Conservation (phyloP, 2,888 invertebrate genomes). For the Leucoma salicis region DNA sequence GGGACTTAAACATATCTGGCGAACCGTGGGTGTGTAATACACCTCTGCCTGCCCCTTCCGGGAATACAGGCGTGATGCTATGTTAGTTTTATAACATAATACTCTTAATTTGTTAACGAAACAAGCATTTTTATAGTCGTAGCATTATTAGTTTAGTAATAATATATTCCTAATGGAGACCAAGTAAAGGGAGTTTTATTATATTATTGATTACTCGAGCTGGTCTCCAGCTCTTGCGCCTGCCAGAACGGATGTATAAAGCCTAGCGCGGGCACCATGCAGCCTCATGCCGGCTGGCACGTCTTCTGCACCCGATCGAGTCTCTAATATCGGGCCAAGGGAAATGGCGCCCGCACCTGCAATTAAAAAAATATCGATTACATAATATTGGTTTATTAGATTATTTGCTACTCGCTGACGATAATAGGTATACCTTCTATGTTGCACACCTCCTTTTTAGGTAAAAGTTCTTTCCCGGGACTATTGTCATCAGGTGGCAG, state of each 20-base stretch:
- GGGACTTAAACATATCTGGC: no score
- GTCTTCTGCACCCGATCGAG: slow-evolving; percentile 55
- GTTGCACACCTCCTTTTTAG: slow-evolving; percentile 15
- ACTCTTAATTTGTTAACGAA: no score
- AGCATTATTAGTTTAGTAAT: no score
- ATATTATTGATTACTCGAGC: slow-evolving; percentile 49
- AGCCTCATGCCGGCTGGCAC: slow-evolving; percentile 70
- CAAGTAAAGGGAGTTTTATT: no score
- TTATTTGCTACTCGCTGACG: no score
- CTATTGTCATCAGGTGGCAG: slow-evolving; percentile 19
- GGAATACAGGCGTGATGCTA: no score
- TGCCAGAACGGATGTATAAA: slow-evolving; percentile 73
- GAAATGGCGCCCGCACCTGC: slow-evolving; percentile 25
- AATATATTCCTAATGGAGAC: no score
- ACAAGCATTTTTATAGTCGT: no score
- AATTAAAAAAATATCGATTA: slow-evolving; percentile 8
- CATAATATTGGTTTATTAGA: not conserved
- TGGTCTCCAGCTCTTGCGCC: slow-evolving; percentile 66
- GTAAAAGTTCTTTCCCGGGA: slow-evolving; percentile 13
- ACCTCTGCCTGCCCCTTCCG: no score
- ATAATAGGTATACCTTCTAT: slow-evolving; percentile 18
- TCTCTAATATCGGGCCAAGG: slow-evolving; percentile 52
- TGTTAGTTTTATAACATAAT: no score
- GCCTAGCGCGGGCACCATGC: slow-evolving; percentile 64
- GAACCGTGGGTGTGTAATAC: no score